These are phyloP conservation scores for Ganaspis brasiliensis DNA, from an alignment of 2,888 invertebrate species.

Conservation along the genomic window DNA sequence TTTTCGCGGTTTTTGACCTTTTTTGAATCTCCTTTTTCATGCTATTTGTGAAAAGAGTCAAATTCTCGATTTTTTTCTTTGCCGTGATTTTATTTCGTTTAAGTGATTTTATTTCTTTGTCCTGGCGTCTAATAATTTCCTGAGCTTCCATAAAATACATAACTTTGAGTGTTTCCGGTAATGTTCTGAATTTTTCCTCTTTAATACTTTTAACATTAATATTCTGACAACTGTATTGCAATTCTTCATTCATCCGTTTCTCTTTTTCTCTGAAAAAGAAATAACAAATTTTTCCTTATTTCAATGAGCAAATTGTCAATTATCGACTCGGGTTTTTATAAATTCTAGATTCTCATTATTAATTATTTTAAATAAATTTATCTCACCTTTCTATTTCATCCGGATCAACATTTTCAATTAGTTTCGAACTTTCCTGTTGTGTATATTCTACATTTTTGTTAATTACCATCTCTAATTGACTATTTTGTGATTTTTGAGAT, in stretches of 20 bases:
- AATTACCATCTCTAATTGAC: too few species aligned
- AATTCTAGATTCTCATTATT: too few species aligned
- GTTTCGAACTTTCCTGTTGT: too few species aligned
- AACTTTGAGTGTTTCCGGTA: background rate
- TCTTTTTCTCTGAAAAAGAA: background rate
- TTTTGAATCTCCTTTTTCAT: slow-evolving; percentile 13
- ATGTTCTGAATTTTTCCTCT: background rate
- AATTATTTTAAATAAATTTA: too few species aligned
- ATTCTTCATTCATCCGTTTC: background rate
- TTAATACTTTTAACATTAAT: background rate
- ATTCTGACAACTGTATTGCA: background rate
- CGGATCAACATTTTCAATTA: too few species aligned
- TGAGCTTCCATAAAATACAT: slow-evolving; percentile 7
- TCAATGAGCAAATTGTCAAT: too few species aligned
- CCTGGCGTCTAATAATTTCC: background rate
- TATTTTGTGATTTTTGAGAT: too few species aligned
- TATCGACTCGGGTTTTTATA: too few species aligned
- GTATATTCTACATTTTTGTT: too few species aligned
- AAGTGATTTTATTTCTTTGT: background rate
- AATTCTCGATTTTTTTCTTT: background rate
- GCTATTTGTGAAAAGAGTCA: background rate
- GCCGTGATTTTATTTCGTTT: background rate
- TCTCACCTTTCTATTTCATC: too few species aligned
- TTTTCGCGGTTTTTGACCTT: background rate
- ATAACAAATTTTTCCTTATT: background rate